Percentiles rank a stretch among this genome's conserved stretches.
Evolutionary conservation across 2,797 vertebrate genomes (phyloP).

Genomic region (Alauda arvensis): DNA sequence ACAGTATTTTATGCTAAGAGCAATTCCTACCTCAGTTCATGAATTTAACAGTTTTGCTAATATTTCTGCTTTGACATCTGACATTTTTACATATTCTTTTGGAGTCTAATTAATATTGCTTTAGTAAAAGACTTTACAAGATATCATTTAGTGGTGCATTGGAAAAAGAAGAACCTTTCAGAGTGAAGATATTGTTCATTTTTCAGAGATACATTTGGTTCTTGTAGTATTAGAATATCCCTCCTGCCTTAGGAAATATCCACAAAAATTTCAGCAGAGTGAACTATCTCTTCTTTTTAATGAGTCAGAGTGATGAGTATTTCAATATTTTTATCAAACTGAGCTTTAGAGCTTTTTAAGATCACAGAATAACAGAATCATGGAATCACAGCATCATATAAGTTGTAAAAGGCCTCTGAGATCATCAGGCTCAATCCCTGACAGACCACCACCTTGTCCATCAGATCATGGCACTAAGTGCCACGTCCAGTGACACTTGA

Average conservation of each 20-base stretch:
- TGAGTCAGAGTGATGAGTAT: background rate
- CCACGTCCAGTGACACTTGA: accelerated
- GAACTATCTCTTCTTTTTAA: background rate
- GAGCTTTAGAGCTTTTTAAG: background rate
- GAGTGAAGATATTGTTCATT: background rate
- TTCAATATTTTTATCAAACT: background rate
- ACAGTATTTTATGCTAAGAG: background rate
- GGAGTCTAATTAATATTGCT: background rate
- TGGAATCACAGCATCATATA: background rate
- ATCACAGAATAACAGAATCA: background rate
- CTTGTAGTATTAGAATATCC: background rate
- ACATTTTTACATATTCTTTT: background rate
- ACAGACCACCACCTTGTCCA: too few species aligned
- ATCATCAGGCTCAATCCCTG: background rate
- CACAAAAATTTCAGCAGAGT: background rate
- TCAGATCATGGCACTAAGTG: background rate
- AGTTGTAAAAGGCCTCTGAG: background rate
- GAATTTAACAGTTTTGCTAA: background rate
- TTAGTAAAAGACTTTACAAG: background rate
- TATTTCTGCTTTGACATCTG: background rate
- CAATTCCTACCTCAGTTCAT: background rate
- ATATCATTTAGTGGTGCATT: background rate
- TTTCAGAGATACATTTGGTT: background rate
- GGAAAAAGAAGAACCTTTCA: background rate
- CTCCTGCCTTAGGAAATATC: background rate